These are phyloP conservation scores for Rhodeus uyekii DNA, from an alignment of 2,797 vertebrate species.

Conservation along the genomic window DNA sequence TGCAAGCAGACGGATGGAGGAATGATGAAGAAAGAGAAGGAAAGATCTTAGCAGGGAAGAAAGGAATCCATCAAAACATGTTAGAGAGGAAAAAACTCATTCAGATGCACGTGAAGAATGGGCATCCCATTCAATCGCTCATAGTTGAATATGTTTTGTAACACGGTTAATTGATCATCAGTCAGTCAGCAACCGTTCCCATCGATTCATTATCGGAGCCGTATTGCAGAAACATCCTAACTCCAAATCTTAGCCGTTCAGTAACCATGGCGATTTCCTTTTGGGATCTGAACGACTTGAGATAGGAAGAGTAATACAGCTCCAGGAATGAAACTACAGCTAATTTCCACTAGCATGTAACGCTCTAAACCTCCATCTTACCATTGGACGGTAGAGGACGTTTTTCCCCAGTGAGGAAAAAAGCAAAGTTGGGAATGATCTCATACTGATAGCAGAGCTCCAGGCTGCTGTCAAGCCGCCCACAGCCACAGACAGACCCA, in stretches of 20 bases:
- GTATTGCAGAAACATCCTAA: not conserved
- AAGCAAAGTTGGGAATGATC: slow-evolving; percentile 3
- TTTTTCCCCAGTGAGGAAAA: not conserved
- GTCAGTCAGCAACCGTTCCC: not conserved
- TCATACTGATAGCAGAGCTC: slow-evolving; percentile 22
- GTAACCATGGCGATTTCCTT: not conserved
- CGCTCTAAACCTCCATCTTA: not conserved
- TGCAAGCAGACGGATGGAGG: slow-evolving; percentile 5
- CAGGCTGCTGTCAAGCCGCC: slow-evolving; percentile 34
- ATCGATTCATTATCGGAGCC: not conserved
- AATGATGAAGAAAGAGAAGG: not conserved
- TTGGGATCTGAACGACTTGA: not conserved
- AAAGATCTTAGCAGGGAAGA: not conserved
- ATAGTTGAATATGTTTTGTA: slow-evolving; percentile 7
- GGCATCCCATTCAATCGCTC: not conserved
- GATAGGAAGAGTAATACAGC: slow-evolving; percentile 1
- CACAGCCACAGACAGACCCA: slow-evolving; percentile 28
- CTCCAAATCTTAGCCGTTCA: not conserved
- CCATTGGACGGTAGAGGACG: not conserved
- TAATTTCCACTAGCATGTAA: slow-evolving; percentile 2
- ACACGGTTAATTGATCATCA: not conserved
- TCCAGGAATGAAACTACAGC: slow-evolving; percentile 11
- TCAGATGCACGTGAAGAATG: not conserved
- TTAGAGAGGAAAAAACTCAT: not conserved
- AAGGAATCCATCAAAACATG: not conserved